Base-by-base conservation (phyloP, 2,888 invertebrate species). In the Leptopilina syphax region DNA sequence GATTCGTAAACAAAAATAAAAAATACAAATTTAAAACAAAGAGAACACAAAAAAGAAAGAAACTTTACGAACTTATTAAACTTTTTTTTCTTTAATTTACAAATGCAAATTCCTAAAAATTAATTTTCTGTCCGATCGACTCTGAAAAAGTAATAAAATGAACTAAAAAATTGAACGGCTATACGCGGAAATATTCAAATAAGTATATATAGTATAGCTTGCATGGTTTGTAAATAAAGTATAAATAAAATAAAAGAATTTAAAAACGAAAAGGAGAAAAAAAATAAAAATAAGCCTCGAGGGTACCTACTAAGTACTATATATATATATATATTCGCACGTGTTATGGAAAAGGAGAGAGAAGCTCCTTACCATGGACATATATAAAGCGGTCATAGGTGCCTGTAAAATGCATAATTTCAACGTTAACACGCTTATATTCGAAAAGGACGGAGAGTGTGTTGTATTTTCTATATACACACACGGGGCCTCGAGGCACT, bases 361-460 rank as follows among this genome's bases (percentile, higher is more conserved):
- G 57, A 10, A 13, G 54, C 57, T 34, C 57, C 34, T 9, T 41
- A 34, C 34, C 41, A 13, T 57, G 73, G 18, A 60, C 57, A 3
- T 73, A 73, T 73, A 73, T 73, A 73, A 73, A 73, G 41, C 57
- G 73, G 73, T 73, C 73, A 73, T 60, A 60, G 57, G 57, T 73
- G 73, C 57, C 54, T 7, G 41, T 41, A 73, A 50, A 60, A 73
- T 73, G 73, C 73, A 73, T 73, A 73, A 73, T 73, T 73, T 57
- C 73, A 57, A n/a, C 41, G 57, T 57, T 60, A 73, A 73, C 73
- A 73, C 54, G 57, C n/a, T 73, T n/a, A 60, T 73, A 73, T 63
- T 63, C 8, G 57, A 60, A 34, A 57, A 60, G 57, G 73, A 63
- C 18, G 8, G 63, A 63, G 63, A 63, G 24, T 24, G 18, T 57